phyloP scores from a whole-genome alignment of 2,888 invertebrate genomes.

The Sinhomidia bicolor region DNA sequence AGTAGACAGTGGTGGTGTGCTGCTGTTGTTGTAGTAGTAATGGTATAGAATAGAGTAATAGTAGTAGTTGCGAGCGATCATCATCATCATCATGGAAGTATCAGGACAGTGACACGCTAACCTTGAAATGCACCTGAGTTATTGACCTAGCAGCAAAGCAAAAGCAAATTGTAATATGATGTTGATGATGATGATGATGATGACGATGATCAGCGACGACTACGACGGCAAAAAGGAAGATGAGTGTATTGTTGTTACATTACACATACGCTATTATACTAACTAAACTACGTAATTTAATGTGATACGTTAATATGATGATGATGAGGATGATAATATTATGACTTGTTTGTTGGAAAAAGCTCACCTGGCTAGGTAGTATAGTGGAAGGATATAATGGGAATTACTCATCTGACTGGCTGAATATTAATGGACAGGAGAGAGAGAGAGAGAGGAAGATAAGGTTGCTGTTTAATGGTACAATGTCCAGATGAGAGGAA shows the following conservation, averaged over 20 bases:
- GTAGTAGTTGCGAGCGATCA: constrained; percentile 17
- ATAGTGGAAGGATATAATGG: neutral
- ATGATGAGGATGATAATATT: too few relatives aligned
- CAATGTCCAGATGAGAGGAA: constrained; percentile 50
- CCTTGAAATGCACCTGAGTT: constrained; percentile 80
- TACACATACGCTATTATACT: neutral
- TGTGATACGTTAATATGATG: neutral
- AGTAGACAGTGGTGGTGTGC: neutral
- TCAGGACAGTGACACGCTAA: constrained; percentile 80
- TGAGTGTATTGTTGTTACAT: neutral
- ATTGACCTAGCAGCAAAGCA: constrained; percentile 77
- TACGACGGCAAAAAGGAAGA: constrained; percentile 9
- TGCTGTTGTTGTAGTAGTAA: neutral
- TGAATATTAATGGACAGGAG: neutral
- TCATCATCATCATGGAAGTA: constrained; percentile 71
- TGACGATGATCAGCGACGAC: constrained; percentile 33
- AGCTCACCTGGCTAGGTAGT: constrained; percentile 7
- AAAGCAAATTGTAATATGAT: constrained; percentile 39
- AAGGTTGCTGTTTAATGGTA: constrained; percentile 47
- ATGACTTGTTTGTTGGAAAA: constrained; percentile 9
- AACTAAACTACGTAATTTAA: constrained; percentile 30
- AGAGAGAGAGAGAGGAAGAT: constrained; percentile 1
- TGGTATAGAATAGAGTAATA: neutral
- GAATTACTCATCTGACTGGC: neutral
- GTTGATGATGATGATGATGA: neutral